Conservation (phyloP, 2,797 vertebrate species). For the Megaceryle alcyon region DNA sequence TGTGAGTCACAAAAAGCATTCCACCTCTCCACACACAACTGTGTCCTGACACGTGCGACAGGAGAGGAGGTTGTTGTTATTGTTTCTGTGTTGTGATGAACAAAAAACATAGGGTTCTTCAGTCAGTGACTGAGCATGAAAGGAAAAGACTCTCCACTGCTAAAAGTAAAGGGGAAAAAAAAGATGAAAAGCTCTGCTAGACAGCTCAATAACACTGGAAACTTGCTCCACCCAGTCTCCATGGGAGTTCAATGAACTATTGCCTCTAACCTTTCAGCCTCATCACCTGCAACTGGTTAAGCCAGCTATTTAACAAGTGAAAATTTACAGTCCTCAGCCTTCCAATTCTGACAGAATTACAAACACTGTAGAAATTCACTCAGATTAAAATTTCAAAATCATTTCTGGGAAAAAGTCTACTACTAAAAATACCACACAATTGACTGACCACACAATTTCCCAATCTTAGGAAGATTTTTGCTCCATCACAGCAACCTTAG, state of each 20-base stretch:
- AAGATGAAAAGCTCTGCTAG: conserved; percentile 34
- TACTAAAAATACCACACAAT: conserved; percentile 22
- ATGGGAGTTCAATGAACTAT: neutral
- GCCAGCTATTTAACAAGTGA: neutral
- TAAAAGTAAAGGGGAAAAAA: neutral
- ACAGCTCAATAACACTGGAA: conserved; percentile 46
- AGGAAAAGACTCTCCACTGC: conserved; percentile 49
- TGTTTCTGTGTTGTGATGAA: neutral
- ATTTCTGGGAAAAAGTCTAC: conserved; percentile 22
- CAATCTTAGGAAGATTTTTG: neutral
- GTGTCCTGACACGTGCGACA: neutral
- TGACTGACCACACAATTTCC: neutral
- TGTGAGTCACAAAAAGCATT: neutral
- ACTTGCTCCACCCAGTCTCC: conserved; percentile 13
- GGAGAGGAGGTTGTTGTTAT: neutral
- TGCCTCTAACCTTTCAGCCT: conserved; percentile 5
- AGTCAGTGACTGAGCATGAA: neutral
- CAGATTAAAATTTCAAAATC: conserved; percentile 30
- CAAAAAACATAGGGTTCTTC: conserved; percentile 40
- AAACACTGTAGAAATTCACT: neutral
- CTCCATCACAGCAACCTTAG: neutral
- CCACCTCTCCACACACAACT: neutral
- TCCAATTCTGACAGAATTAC: neutral
- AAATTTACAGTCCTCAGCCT: neutral
- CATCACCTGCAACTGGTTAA: neutral